Evolutionary conservation across 1,140 invertebrate species (phyloP), one percentile per base, ranked within the genome.

Genomic region (Nebria ingens): DNA sequence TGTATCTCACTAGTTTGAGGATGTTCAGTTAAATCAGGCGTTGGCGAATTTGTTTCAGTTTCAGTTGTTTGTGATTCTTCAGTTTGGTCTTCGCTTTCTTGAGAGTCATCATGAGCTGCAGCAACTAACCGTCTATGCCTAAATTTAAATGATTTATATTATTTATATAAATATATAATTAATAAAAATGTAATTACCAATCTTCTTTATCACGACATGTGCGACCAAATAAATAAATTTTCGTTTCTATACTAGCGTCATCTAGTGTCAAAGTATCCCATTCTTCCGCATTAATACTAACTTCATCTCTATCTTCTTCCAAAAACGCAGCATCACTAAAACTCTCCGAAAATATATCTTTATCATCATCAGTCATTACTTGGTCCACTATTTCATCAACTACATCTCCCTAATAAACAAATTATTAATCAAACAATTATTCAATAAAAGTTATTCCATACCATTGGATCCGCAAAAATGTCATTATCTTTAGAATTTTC

Each of bases 121-220:
- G 4, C 6, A 4, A 45, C 40, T 45, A 45, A 17, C 17, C 40
- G 40, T 11, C 40, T 9, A 45, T 45, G 17, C 40, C 40, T 45
- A 20, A n/a, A n/a, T 22, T 17, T 17, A 45, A 45, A 45, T 45
- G 23, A 17, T 9, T 21, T 52, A 45, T 23, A 34, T 52, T 2
- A 52, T 56, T 6, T 50, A 65, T 57, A 56, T 61, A 54, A 23
- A 61, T 57, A 69, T 75, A 29, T 29, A 6, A 29, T 29, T 6
- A 6, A 29, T 6, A 29, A 6, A 13, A 29, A 29, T 29, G 13
- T 6, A 6, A 11, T 17, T 45, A 90, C 91, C 92, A 95, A 62
- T 92, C 84, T 73, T 94, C 91, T 69, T 95, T 95, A 62, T 94
- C 89, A 50, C 89, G 73, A 63, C 87, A 84, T 52, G 86, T 84